Conservation (phyloP, 1,140 invertebrate species). For the Bombus superbus region DNA sequence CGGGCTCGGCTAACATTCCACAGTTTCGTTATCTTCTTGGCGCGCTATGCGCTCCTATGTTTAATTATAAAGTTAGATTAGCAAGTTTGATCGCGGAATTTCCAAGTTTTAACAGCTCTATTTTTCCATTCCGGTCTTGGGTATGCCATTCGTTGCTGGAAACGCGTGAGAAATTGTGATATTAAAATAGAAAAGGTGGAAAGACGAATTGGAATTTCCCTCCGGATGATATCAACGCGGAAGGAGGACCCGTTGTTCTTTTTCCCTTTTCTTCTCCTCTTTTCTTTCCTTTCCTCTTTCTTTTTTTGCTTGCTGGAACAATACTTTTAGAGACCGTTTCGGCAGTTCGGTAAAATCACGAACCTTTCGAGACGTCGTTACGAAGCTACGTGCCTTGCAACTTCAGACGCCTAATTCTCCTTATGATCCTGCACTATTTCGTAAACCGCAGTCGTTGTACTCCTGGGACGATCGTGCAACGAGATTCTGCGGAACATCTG, state of each 20-base stretch:
- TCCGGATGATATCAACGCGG: slow-evolving; percentile 3
- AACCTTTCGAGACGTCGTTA: slow-evolving; percentile 72
- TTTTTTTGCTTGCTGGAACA: neutral
- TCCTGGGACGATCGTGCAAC: slow-evolving; percentile 67
- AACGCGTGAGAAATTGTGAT: neutral
- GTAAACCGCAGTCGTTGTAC: slow-evolving; percentile 71
- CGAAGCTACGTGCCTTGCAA: slow-evolving; percentile 70
- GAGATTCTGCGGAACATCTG: slow-evolving; percentile 71
- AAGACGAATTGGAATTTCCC: neutral
- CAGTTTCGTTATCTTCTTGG: slow-evolving; percentile 45
- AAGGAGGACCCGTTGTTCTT: too few relatives aligned
- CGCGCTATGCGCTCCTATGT: slow-evolving; percentile 10
- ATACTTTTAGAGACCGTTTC: slow-evolving; percentile 65
- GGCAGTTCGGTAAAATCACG: slow-evolving; percentile 66
- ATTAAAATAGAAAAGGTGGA: too few relatives aligned
- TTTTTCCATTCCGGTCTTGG: neutral
- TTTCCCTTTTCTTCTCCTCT: too few relatives aligned
- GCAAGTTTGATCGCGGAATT: slow-evolving; percentile 32
- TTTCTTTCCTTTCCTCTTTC: too few relatives aligned
- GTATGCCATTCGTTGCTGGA: neutral
- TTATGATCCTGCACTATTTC: slow-evolving; percentile 71
- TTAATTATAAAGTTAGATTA: slow-evolving; percentile 55
- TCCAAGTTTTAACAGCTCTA: neutral
- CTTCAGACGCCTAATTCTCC: slow-evolving; percentile 72
- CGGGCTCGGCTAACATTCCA: slow-evolving; percentile 32